Conservation (phyloP, 1,140 invertebrate genomes). For the Dendroctonus ponderosae region DNA sequence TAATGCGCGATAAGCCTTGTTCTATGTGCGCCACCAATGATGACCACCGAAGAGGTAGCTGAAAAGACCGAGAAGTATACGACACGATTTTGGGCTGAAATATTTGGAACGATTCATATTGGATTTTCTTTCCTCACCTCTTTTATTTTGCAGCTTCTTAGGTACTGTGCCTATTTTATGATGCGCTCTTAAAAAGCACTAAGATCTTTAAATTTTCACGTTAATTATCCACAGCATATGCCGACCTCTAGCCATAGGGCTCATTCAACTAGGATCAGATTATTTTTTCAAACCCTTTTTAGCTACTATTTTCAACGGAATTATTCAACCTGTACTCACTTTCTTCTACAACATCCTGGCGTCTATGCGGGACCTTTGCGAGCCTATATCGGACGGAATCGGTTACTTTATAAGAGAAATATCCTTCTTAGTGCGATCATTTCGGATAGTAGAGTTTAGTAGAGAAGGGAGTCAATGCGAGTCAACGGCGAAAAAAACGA, state of each 20-base stretch:
- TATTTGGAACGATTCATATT: slow-evolving; percentile 63
- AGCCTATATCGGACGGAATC: slow-evolving; percentile 57
- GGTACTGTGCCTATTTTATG: slow-evolving; percentile 35
- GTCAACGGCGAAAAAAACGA: background rate
- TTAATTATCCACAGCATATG: slow-evolving; percentile 60
- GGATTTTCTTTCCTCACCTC: slow-evolving; percentile 59
- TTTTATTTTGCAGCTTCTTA: slow-evolving; percentile 60
- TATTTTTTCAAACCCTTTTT: slow-evolving; percentile 66
- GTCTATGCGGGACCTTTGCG: slow-evolving; percentile 61
- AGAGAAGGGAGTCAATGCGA: slow-evolving; percentile 11
- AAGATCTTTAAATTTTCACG: slow-evolving; percentile 43
- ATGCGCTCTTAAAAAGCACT: background rate
- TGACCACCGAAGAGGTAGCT: slow-evolving; percentile 57
- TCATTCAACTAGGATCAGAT: slow-evolving; percentile 63
- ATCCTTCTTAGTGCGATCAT: slow-evolving; percentile 52
- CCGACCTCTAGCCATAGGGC: slow-evolving; percentile 59
- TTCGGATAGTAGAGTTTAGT: slow-evolving; percentile 48
- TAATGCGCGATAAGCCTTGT: no score
- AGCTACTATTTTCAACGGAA: slow-evolving; percentile 62
- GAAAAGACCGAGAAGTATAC: slow-evolving; percentile 60
- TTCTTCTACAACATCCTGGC: slow-evolving; percentile 61
- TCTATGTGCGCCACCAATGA: slow-evolving; percentile 56
- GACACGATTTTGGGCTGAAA: slow-evolving; percentile 65
- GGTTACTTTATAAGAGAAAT: slow-evolving; percentile 56
- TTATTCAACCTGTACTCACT: slow-evolving; percentile 63